Conservation (phyloP, 92 coral and sea anemone species). For the Ricordea florida region DNA sequence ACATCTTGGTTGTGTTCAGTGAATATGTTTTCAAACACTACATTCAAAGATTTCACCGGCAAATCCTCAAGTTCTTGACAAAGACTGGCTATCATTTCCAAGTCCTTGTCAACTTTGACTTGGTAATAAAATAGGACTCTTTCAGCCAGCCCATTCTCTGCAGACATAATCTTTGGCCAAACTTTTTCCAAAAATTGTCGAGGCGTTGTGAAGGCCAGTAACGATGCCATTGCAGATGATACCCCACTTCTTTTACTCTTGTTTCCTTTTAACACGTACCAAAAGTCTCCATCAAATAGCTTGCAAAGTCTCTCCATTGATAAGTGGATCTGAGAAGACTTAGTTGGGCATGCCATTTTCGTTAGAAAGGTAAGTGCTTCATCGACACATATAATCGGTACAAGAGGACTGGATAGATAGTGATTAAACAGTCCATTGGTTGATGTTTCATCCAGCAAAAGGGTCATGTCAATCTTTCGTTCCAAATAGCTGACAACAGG, state of each 20-base stretch:
- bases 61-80: conserved; percentile 1
- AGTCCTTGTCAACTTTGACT: background rate
- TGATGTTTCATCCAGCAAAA: conserved; percentile 56
- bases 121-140: conserved; percentile 40
- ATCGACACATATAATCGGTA: conserved; percentile 60
- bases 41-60: conserved; percentile 18
- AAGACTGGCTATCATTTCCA: conserved; percentile 51
- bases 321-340: conserved; percentile 8
- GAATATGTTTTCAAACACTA: conserved; percentile 48
- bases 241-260: conserved; percentile 58
- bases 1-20: conserved; percentile 47
- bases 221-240: conserved; percentile 48
- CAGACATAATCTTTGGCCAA: conserved; percentile 37
- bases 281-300: conserved; percentile 64
- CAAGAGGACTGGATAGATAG: too few species aligned
- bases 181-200: conserved; percentile 46
- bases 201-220: conserved; percentile 52
- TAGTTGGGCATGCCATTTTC: conserved; percentile 34
- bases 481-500: conserved; percentile 56
- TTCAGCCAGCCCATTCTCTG: conserved; percentile 55
- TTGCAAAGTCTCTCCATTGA: conserved; percentile 64
- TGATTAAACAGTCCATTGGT: too few species aligned
- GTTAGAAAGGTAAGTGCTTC: conserved; percentile 67
- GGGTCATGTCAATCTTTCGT: conserved; percentile 40
- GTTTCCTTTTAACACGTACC: conserved; percentile 67